These are phyloP conservation scores for Podarcis muralis DNA, from an alignment of 2,113 vertebrate species.

Conservation along the genomic window DNA sequence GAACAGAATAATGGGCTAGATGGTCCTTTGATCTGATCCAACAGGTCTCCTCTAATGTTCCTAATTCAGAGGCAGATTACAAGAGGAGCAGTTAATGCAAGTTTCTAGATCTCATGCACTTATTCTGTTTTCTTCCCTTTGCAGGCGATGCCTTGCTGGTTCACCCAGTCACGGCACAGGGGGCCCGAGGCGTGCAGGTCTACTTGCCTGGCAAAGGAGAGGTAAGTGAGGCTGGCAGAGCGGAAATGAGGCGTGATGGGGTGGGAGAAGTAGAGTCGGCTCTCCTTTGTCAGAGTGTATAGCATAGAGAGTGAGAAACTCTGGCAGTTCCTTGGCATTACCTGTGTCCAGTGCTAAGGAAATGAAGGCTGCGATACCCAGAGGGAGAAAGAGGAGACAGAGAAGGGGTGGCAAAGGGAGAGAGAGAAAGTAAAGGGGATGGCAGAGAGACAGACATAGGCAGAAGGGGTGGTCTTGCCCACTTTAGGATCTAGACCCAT, in stretches of 20 bases:
- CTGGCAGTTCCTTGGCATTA: not conserved
- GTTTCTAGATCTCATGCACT: not conserved
- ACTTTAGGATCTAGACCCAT: too few relatives aligned
- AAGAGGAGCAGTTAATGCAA: not conserved
- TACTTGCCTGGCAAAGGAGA: slow-evolving; percentile 89
- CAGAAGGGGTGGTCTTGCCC: too few relatives aligned
- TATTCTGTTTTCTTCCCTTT: not conserved
- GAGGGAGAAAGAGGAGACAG: not conserved
- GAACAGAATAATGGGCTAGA: too few relatives aligned
- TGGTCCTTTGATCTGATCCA: too few relatives aligned
- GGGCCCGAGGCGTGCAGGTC: slow-evolving; percentile 82
- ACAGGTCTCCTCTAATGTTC: too few relatives aligned
- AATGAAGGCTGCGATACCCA: not conserved
- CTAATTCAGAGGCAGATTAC: not conserved
- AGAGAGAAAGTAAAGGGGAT: too few relatives aligned
- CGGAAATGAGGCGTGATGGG: not conserved
- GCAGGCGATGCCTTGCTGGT: slow-evolving; percentile 85
- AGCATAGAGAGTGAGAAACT: not conserved
- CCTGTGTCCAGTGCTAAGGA: not conserved
- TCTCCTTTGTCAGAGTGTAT: too few relatives aligned
- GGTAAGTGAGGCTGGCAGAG: slow-evolving; percentile 62
- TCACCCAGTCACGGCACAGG: slow-evolving; percentile 88
- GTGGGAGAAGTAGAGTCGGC: not conserved
- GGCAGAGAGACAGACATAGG: too few relatives aligned
- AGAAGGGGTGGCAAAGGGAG: too few relatives aligned